Percentiles rank a stretch among this genome's conserved stretches.
Conservation (phyloP, 2,113 vertebrate genomes). For the Ceratotherium simum region DNA sequence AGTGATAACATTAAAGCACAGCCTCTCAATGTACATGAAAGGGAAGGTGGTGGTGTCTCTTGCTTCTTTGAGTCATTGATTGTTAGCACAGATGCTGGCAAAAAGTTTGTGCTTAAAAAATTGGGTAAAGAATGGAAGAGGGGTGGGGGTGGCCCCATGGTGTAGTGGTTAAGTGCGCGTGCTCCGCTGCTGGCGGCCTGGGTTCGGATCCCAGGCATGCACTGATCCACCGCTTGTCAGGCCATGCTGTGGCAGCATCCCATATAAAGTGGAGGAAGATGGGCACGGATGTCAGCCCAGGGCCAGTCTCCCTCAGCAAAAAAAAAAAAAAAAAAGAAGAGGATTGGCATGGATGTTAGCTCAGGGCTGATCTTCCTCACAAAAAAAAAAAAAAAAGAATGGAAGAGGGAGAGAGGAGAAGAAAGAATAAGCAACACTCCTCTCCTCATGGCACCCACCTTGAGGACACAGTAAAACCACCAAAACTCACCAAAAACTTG, state of each 20-base stretch:
- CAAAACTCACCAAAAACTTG: not conserved
- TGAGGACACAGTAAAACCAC: not conserved
- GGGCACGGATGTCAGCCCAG: no score
- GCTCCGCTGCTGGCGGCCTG: no score
- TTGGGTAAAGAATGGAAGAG: not conserved
- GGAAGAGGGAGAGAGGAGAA: not conserved
- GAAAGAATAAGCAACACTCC: not conserved
- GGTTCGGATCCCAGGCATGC: no score
- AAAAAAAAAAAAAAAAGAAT: not conserved
- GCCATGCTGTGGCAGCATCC: no score
- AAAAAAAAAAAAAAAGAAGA: no score
- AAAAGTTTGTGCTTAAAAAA: not conserved
- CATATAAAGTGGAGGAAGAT: no score
- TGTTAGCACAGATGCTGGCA: not conserved
- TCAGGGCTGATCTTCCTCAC: no score
- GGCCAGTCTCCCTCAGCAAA: no score
- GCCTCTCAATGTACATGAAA: not conserved
- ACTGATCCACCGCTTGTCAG: no score
- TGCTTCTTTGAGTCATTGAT: not conserved
- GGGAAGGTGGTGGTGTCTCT: not conserved
- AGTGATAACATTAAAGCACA: not conserved
- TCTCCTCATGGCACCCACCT: not conserved
- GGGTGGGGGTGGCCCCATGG: no score
- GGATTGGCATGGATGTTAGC: no score
- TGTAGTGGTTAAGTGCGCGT: no score